These are phyloP conservation scores for Campylomormyrus numenius DNA, from an alignment of 2,113 vertebrate species.

Conservation along the genomic window DNA sequence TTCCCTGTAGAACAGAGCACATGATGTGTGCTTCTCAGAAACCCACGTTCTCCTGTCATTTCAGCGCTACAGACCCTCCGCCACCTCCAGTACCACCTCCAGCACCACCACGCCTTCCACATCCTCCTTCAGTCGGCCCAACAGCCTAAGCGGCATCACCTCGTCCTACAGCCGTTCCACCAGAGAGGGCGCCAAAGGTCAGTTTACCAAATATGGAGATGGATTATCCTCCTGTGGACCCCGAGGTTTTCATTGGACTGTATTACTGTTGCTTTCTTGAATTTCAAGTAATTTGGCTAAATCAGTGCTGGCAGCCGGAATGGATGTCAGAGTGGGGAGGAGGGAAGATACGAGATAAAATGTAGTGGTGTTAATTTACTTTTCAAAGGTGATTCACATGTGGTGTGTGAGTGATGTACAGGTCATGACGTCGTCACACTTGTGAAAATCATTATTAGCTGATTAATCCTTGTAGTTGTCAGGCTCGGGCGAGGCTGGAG, in stretches of 20 bases:
- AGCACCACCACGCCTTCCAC: constrained; percentile 71
- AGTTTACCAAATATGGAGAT: background rate
- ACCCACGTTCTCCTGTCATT: constrained; percentile 47
- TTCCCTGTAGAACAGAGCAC: background rate
- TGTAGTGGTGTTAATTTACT: background rate
- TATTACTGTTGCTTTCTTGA: background rate
- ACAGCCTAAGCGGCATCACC: constrained; percentile 82
- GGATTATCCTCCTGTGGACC: background rate
- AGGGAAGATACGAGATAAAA: background rate
- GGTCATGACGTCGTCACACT: background rate
- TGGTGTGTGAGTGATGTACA: background rate
- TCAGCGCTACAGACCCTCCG: constrained; percentile 76
- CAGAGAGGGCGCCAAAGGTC: constrained; percentile 89
- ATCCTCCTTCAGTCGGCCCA: constrained; percentile 74
- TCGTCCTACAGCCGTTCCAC: constrained; percentile 81
- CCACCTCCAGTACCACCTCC: constrained; percentile 58
- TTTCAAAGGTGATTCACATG: background rate
- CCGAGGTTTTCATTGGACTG: background rate
- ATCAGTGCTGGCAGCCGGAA: background rate
- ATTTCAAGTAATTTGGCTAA: background rate
- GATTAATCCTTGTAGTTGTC: background rate
- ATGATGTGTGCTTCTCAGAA: constrained; percentile 31
- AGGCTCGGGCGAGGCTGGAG: background rate
- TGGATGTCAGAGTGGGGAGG: background rate
- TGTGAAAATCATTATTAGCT: background rate